A percentile compares a stretch with the other conserved stretches of the same genome.
Evolutionary conservation across 1,140 invertebrate species (phyloP).

Genomic region (Drosophila pseudoobscura): DNA sequence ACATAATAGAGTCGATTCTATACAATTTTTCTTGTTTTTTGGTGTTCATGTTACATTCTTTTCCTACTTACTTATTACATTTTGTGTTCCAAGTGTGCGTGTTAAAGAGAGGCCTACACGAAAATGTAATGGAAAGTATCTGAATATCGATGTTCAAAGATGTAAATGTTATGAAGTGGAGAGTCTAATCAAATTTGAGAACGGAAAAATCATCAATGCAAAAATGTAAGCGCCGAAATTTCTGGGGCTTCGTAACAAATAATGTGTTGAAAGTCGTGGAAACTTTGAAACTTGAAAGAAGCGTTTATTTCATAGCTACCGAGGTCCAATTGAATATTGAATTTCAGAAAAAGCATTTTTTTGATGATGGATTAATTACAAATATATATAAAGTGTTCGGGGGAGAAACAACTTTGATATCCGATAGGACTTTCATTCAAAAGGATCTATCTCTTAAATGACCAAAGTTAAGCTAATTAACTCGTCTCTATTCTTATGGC

Average conservation of each 20-base stretch:
- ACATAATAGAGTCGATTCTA: slow-evolving; percentile 37
- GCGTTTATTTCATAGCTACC: not conserved
- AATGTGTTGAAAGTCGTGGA: not conserved
- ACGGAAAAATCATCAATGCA: slow-evolving; percentile 24
- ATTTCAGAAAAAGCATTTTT: not conserved
- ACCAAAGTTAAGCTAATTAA: not conserved
- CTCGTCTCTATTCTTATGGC: not conserved
- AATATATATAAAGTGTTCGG: not conserved
- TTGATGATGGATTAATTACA: too few species aligned
- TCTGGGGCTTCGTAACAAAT: slow-evolving; percentile 14
- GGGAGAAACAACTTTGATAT: too few species aligned
- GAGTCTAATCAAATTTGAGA: slow-evolving; percentile 33
- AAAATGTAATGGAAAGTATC: not conserved
- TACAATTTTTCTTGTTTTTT: slow-evolving; percentile 29
- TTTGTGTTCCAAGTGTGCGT: slow-evolving; percentile 27
- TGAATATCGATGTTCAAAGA: slow-evolving; percentile 24
- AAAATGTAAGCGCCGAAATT: slow-evolving; percentile 1
- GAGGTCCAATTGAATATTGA: not conserved
- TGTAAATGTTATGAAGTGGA: slow-evolving; percentile 33
- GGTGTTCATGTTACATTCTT: slow-evolving; percentile 20
- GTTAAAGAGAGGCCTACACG: not conserved
- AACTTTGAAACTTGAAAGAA: too few species aligned
- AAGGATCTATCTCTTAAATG: too few species aligned
- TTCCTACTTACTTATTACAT: slow-evolving; percentile 29
- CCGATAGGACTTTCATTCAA: too few species aligned